Conservation (phyloP, 2,888 invertebrate genomes). For the Eueremaeus valkanovi region DNA sequence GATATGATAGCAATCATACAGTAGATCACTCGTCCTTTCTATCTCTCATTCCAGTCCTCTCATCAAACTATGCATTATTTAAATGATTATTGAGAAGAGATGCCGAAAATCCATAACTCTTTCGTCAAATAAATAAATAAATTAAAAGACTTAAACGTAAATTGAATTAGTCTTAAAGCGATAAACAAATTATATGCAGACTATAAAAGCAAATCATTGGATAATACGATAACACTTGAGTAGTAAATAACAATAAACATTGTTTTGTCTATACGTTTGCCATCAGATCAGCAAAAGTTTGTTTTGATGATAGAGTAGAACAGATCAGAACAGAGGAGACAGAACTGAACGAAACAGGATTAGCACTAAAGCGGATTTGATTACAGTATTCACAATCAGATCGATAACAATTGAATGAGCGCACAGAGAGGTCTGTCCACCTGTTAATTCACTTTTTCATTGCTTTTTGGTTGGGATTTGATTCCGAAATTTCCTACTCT, state of each 20-base stretch:
- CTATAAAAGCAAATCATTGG: not conserved
- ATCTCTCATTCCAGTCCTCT: not conserved
- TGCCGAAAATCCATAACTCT: not conserved
- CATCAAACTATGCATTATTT: not conserved
- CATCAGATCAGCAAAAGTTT: constrained; percentile 20
- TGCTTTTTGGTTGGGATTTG: constrained; percentile 33
- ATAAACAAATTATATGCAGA: not conserved
- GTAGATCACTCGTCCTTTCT: not conserved
- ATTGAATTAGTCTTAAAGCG: not conserved
- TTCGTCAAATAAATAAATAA: not conserved
- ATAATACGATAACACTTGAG: constrained; percentile 6
- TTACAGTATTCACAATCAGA: constrained; percentile 9
- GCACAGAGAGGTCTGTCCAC: constrained; percentile 25
- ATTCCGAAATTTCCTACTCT: constrained; percentile 26
- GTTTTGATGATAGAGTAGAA: constrained; percentile 17
- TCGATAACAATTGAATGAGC: constrained; percentile 15
- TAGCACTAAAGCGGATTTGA: constrained; percentile 33
- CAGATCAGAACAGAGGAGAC: not conserved
- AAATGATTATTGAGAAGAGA: not conserved
- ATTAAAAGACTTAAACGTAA: not conserved
- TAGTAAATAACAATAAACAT: constrained; percentile 9
- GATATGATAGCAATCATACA: not conserved
- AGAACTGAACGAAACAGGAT: constrained; percentile 12
- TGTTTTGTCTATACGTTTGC: constrained; percentile 7
- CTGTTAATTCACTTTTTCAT: constrained; percentile 36